phyloP scores from a whole-genome alignment of 2,113 vertebrate genomes.

The Diadophis punctatus region DNA sequence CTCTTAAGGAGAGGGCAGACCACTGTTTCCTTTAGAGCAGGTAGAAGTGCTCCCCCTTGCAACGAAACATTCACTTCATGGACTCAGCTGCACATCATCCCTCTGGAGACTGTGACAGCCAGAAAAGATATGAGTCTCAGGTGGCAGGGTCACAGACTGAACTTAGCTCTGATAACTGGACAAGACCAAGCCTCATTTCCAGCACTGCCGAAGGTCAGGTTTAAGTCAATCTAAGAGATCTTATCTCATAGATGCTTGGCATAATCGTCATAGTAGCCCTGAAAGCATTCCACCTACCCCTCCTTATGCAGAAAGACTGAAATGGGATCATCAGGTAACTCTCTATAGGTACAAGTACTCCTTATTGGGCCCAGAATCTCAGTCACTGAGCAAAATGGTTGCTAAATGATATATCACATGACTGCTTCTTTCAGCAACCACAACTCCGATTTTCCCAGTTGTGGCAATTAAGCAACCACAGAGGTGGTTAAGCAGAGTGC shows the following conservation, averaged over 20 bases:
- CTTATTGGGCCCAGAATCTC: neutral
- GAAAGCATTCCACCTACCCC: neutral
- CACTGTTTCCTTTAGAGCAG: neutral
- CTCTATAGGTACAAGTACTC: neutral
- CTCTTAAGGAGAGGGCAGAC: neutral
- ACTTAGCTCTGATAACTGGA: neutral
- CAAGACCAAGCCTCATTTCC: neutral
- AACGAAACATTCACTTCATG: neutral
- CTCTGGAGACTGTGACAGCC: neutral
- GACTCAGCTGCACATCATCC: neutral
- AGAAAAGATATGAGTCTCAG: neutral
- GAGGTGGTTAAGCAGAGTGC: neutral
- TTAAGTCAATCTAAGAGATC: neutral
- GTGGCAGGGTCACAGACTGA: neutral
- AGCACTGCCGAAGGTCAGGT: neutral
- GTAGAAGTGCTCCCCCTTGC: neutral
- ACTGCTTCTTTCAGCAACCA: neutral
- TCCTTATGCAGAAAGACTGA: neutral
- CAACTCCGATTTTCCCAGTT: neutral
- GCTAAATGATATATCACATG: neutral
- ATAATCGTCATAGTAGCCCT: neutral
- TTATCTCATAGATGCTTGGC: neutral
- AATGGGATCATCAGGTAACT: neutral
- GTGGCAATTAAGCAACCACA: neutral
- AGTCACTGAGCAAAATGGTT: neutral